phyloP scores from a whole-genome alignment of 92 coral and sea anemone species.

The Epizoanthus ramosus region DNA sequence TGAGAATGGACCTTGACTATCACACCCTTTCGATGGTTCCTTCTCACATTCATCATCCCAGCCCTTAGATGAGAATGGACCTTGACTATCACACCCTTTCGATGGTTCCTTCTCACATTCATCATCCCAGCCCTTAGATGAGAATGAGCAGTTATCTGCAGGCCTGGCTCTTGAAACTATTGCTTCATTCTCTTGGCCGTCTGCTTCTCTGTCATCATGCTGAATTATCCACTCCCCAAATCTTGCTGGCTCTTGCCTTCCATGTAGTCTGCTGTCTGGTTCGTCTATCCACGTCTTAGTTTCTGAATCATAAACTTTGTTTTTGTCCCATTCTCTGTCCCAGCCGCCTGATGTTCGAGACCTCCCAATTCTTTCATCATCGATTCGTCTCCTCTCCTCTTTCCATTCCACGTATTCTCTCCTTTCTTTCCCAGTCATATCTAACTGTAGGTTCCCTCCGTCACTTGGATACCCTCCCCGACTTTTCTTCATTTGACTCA shows the following conservation, averaged over 20 bases:
- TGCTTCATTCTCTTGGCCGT: background rate
- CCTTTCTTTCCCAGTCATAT: constrained; percentile 82
- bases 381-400: constrained; percentile 72
- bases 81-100: background rate
- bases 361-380: constrained; percentile 64
- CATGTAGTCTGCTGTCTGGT: background rate
- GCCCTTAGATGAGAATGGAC: background rate
- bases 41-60: background rate
- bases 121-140: background rate
- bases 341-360: constrained; percentile 71
- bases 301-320: constrained; percentile 41
- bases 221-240: constrained; percentile 27
- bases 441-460: constrained; percentile 48
- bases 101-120: background rate
- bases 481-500: constrained; percentile 59
- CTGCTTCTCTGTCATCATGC: background rate
- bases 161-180: background rate
- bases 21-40: too few species aligned
- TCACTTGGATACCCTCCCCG: constrained; percentile 39
- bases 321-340: constrained; percentile 83
- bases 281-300: constrained; percentile 18
- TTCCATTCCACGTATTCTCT: constrained; percentile 69
- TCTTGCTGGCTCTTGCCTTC: constrained; percentile 8
- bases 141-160: background rate
- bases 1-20: too few species aligned